phyloP scores from a whole-genome alignment of 2,888 invertebrate species.

The Ophonus ardosiacus region DNA sequence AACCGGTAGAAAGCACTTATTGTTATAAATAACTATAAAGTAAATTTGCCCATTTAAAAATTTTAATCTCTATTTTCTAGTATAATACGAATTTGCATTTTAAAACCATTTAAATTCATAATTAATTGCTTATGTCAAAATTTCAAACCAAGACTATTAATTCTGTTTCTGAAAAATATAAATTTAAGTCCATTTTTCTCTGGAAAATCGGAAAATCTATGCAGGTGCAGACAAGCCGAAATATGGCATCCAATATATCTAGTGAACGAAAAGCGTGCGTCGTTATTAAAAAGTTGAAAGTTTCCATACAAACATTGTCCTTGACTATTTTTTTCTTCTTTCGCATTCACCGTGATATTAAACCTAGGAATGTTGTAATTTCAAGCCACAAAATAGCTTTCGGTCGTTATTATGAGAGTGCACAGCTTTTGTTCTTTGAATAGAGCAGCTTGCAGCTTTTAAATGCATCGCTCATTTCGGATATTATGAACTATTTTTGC shows the following conservation, averaged over 20 bases:
- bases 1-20: too few species aligned
- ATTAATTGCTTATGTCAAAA: slow-evolving; percentile 4
- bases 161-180: background rate
- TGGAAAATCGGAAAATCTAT: background rate
- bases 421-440: background rate
- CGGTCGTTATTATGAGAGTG: background rate
- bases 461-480: slow-evolving; percentile 13
- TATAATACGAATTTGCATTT: background rate
- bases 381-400: background rate
- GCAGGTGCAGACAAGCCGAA: background rate
- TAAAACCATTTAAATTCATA: slow-evolving; percentile 15
- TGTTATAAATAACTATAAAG: too few species aligned
- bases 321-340: background rate
- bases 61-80: too few species aligned
- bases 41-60: too few species aligned
- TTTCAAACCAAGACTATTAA: background rate
- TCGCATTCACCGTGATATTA: background rate
- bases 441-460: background rate
- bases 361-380: slow-evolving; percentile 38
- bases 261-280: background rate
- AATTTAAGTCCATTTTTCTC: slow-evolving; percentile 3
- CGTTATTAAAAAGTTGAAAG: slow-evolving; percentile 22
- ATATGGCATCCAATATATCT: slow-evolving; percentile 10
- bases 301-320: slow-evolving; percentile 13
- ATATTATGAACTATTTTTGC: background rate